A percentile compares a stretch with the other conserved stretches of the same genome.
These are phyloP conservation scores for Lathronympha strigana DNA, from an alignment of 2,888 invertebrate species.

Conservation along the genomic window DNA sequence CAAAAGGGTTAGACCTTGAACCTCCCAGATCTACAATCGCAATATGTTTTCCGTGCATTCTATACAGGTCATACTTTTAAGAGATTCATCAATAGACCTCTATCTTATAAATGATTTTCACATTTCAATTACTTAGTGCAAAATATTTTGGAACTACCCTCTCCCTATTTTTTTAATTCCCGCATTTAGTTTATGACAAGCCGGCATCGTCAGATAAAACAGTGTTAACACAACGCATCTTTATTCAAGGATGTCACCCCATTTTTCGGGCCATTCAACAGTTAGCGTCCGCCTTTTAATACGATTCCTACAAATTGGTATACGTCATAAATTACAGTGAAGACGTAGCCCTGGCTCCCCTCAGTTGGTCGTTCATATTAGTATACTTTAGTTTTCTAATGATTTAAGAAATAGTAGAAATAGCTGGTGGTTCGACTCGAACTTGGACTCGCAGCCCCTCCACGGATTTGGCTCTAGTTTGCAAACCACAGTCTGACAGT, in stretches of 20 bases:
- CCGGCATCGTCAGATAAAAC: slow-evolving; percentile 50
- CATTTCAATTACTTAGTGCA: too few relatives aligned
- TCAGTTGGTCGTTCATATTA: slow-evolving; percentile 47
- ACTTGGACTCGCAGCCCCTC: too few relatives aligned
- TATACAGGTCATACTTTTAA: too few relatives aligned
- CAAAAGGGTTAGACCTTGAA: too few relatives aligned
- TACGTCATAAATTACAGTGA: slow-evolving; percentile 77
- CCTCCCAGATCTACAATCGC: too few relatives aligned
- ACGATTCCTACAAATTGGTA: slow-evolving; percentile 78
- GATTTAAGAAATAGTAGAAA: neutral
- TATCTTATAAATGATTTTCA: too few relatives aligned
- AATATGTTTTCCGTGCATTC: too few relatives aligned
- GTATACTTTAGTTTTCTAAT: slow-evolving; percentile 13
- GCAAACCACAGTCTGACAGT: too few relatives aligned
- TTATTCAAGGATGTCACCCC: slow-evolving; percentile 67
- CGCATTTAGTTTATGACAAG: slow-evolving; percentile 32
- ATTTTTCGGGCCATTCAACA: slow-evolving; percentile 80
- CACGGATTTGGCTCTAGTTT: too few relatives aligned
- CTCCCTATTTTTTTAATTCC: neutral
- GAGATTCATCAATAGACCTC: too few relatives aligned
- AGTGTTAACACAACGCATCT: slow-evolving; percentile 52
- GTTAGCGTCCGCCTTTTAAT: slow-evolving; percentile 78
- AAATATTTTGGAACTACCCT: too few relatives aligned
- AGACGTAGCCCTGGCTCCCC: slow-evolving; percentile 65
- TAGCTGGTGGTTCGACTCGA: too few relatives aligned